These are phyloP conservation scores for Nebria brevicollis DNA, from an alignment of 2,888 invertebrate species.

Conservation along the genomic window DNA sequence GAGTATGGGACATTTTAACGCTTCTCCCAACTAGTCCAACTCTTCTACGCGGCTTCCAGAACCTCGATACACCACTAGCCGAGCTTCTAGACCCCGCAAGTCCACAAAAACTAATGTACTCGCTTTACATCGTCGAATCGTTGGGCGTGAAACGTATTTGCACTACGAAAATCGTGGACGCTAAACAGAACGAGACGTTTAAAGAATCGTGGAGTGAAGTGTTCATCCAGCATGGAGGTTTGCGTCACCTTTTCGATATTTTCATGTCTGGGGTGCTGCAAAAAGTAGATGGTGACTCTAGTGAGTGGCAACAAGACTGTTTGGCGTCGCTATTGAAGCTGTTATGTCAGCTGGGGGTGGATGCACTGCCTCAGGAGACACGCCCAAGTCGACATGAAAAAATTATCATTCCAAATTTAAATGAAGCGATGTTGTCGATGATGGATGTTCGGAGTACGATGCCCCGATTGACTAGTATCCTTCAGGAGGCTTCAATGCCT, in stretches of 20 bases:
- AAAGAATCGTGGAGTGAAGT: conserved; percentile 74
- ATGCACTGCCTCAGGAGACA: conserved; percentile 62
- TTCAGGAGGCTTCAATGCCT: conserved; percentile 85
- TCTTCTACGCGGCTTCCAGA: conserved; percentile 84
- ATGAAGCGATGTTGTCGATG: conserved; percentile 81
- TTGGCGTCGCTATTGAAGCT: conserved; percentile 87
- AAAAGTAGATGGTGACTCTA: conserved; percentile 76
- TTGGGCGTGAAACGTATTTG: conserved; percentile 63
- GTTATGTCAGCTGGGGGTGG: conserved; percentile 86
- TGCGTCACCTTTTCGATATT: conserved; percentile 89
- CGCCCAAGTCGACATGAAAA: conserved; percentile 67
- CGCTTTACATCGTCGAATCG: conserved; percentile 89
- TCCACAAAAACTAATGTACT: conserved; percentile 95
- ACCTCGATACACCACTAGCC: conserved; percentile 75
- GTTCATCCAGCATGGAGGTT: conserved; percentile 88
- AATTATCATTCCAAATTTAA: conserved; percentile 76
- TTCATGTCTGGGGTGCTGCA: conserved; percentile 88
- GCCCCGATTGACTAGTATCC: conserved; percentile 84
- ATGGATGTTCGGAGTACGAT: conserved; percentile 87
- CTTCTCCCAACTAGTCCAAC: conserved; percentile 91
- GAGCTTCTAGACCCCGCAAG: conserved; percentile 87
- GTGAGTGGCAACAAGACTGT: conserved; percentile 96
- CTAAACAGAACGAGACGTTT: conserved; percentile 51
- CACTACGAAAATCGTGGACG: conserved; percentile 47
- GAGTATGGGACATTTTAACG: conserved; percentile 95